Conservation (phyloP, 2,113 vertebrate species). For the Odobenus rosmarus region DNA sequence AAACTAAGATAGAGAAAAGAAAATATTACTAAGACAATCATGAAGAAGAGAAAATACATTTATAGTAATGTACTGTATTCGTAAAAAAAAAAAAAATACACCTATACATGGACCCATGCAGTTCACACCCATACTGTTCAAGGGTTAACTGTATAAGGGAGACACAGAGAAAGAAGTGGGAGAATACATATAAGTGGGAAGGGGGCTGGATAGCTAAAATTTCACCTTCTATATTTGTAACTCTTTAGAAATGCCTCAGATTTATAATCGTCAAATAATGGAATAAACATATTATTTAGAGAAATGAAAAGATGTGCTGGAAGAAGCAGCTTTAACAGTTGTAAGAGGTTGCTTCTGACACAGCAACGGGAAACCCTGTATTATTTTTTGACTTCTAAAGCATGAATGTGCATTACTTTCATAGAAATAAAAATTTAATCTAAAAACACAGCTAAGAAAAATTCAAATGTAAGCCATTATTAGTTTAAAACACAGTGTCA, state of each 20-base stretch:
- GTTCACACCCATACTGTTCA: not conserved
- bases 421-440: constrained; percentile 19
- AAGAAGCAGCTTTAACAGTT: not conserved
- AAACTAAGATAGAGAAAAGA: not conserved
- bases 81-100: not conserved
- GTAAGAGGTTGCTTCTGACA: not conserved
- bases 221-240: not conserved
- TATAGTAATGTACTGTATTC: not conserved
- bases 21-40: not conserved
- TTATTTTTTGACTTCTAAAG: constrained; percentile 1
- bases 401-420: not conserved
- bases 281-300: not conserved
- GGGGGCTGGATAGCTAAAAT: not conserved
- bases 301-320: not conserved
- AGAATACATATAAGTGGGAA: not conserved
- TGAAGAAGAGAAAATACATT: not conserved
- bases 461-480: not conserved
- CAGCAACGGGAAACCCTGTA: not conserved
- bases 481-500: not conserved
- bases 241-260: not conserved
- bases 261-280: not conserved
- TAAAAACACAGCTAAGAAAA: not conserved
- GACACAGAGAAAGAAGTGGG: not conserved
- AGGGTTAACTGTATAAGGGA: not conserved
- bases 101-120: not conserved